Conservation (phyloP, 2,113 vertebrate species). For the Boleophthalmus pectinirostris region DNA sequence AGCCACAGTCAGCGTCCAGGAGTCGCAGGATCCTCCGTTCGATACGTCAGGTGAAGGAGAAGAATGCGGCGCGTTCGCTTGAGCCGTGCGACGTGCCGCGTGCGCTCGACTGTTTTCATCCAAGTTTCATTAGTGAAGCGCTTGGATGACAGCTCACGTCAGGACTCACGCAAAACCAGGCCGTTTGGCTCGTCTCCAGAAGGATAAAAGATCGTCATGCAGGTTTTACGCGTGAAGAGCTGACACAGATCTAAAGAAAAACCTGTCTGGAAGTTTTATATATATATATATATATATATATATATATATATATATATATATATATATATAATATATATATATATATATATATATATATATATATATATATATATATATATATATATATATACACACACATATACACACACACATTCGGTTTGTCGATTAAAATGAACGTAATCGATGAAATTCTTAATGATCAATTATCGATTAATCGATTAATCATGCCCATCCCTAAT, state of each 20-base stretch:
- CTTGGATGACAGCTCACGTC: slow-evolving; percentile 43
- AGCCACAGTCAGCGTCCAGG: neutral
- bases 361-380: too few species aligned
- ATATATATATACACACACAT: too few species aligned
- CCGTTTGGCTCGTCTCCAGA: slow-evolving; percentile 59
- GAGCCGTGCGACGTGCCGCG: slow-evolving; percentile 3
- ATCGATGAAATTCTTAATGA: too few species aligned
- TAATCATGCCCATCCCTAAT: too few species aligned
- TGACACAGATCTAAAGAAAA: neutral
- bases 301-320: too few species aligned
- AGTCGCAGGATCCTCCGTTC: neutral
- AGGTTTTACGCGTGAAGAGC: neutral
- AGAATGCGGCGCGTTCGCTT: slow-evolving; percentile 3
- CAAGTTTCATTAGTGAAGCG: slow-evolving; percentile 39
- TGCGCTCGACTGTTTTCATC: slow-evolving; percentile 26
- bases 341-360: too few species aligned
- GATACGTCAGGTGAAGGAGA: slow-evolving; percentile 7
- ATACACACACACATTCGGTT: too few species aligned
- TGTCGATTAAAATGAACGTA: too few species aligned
- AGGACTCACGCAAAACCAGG: slow-evolving; percentile 40
- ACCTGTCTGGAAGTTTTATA: neutral
- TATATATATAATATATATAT: too few species aligned
- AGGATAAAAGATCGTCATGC: slow-evolving; percentile 41
- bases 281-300: too few species aligned
- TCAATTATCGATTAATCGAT: too few species aligned